Conservation (phyloP, 1,140 invertebrate species). For the Drosophila navojoa region DNA sequence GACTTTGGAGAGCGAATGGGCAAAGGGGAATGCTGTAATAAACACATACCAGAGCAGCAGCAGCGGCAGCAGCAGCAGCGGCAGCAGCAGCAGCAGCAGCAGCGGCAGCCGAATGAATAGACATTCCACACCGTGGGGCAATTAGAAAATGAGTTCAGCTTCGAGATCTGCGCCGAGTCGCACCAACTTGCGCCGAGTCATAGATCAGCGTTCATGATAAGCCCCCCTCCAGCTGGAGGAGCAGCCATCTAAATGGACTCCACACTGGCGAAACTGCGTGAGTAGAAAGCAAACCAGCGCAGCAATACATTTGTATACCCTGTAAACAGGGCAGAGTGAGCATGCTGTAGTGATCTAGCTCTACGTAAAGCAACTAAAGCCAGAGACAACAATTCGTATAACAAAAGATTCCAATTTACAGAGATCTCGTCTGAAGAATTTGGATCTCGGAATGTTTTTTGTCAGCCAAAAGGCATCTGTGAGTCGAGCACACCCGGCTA, state of each 20-base stretch:
- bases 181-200: constrained; percentile 62
- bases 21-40: constrained; percentile 15
- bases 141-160: constrained; percentile 80
- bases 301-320: constrained; percentile 14
- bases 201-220: constrained; percentile 80
- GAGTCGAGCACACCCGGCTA: neutral
- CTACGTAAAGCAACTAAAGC: too few species aligned
- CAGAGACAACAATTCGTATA: too few species aligned
- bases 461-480: neutral
- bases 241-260: constrained; percentile 6
- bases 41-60: constrained; percentile 51
- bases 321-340: neutral
- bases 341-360: too few species aligned
- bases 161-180: constrained; percentile 56
- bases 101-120: constrained; percentile 61
- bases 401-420: too few species aligned
- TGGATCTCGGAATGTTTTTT: too few species aligned
- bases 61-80: too few species aligned
- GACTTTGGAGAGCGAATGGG: neutral
- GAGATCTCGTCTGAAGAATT: too few species aligned
- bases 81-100: neutral
- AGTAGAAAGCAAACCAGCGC: constrained; percentile 56
- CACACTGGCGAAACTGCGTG: constrained; percentile 46
- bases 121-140: constrained; percentile 78
- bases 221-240: constrained; percentile 21